phyloP scores from a whole-genome alignment of 2,888 invertebrate genomes.

The Epicampocera succincta region DNA sequence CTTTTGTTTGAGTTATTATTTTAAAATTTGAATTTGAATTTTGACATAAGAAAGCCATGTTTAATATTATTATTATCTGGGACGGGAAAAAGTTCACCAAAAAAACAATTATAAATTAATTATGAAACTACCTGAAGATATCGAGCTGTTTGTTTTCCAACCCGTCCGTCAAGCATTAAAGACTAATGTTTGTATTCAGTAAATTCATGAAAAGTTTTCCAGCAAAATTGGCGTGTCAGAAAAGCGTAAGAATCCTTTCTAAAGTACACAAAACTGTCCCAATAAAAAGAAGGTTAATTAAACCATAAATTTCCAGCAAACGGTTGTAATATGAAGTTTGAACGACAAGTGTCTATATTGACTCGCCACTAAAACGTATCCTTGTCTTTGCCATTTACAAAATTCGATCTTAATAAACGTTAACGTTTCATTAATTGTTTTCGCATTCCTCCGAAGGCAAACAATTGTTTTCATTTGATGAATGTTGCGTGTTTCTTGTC shows the following conservation, averaged over 20 bases:
- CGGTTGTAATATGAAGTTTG: not conserved
- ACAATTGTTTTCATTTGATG: conserved; percentile 9
- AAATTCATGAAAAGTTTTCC: not conserved
- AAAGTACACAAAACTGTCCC: not conserved
- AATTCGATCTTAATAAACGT: not conserved
- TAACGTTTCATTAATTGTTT: conserved; percentile 36
- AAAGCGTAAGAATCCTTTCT: not conserved
- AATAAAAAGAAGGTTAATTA: conserved; percentile 33
- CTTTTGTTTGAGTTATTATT: not conserved
- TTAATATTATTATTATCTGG: too few relatives aligned
- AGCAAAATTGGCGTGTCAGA: conserved; percentile 34
- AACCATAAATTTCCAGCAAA: not conserved
- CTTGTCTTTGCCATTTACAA: not conserved
- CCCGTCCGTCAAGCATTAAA: not conserved
- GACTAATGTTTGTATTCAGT: conserved; percentile 5
- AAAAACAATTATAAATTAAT: not conserved
- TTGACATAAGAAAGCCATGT: too few relatives aligned
- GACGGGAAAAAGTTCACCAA: conserved; percentile 10
- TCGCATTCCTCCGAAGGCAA: not conserved
- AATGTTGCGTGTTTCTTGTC: conserved; percentile 41
- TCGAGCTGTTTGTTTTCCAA: too few relatives aligned
- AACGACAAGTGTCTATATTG: conserved; percentile 16
- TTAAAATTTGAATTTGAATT: too few relatives aligned
- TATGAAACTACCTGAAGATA: too few relatives aligned
- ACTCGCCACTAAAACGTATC: conserved; percentile 17